Base-by-base conservation (phyloP, 92 coral and sea anemone genomes). In the Epizoanthus ramosus region DNA sequence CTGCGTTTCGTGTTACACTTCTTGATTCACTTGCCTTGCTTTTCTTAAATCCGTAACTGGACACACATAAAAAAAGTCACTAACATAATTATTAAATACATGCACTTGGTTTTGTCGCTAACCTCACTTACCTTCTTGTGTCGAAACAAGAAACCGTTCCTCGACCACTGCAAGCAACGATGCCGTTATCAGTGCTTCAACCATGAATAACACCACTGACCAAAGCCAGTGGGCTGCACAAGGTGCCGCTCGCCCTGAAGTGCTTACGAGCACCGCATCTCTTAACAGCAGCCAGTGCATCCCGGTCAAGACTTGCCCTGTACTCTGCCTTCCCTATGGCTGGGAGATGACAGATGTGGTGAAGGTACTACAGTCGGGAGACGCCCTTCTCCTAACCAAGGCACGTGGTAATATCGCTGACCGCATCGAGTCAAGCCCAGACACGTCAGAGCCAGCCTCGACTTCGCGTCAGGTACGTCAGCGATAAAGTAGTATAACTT, bases 261-360 rank as follows among this genome's bases (percentile, higher is more conserved):
- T 45, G n/a, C 52, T 9, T 19, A 10, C 71, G 14, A 61, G 71
- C 82, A 15, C 63, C 4, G 37, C 82, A 39, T 28, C 70, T 22
- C 52, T 63, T 15, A 56, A 77, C 16, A 65, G 68, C 52, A 76
- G 64, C 22, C 63, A 53, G 12, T 45, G 85, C 59, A 79, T 79
- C n/a, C 60, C 93, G 5, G 80, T 86, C 18, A 84, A 86, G 64
- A 70, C 87, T 33, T 93, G 92, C 66, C 92, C 87, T n/a, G 97
- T 93, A 9, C 74, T 91, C 22, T 93, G 97, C 59, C 75, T 93
- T 18, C 77, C 97, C 37, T 81, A 88, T 60, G 74, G 86, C 65
- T 93, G 97, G 97, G 91, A 91, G 47, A 91, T 93, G 60, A 86
- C 63, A 15, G 97, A 91, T 18, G 92, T 93, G 15, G 58, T 91